These are phyloP conservation scores for Synanthedon myopaeformis DNA, from an alignment of 2,888 invertebrate genomes.

Conservation along the genomic window DNA sequence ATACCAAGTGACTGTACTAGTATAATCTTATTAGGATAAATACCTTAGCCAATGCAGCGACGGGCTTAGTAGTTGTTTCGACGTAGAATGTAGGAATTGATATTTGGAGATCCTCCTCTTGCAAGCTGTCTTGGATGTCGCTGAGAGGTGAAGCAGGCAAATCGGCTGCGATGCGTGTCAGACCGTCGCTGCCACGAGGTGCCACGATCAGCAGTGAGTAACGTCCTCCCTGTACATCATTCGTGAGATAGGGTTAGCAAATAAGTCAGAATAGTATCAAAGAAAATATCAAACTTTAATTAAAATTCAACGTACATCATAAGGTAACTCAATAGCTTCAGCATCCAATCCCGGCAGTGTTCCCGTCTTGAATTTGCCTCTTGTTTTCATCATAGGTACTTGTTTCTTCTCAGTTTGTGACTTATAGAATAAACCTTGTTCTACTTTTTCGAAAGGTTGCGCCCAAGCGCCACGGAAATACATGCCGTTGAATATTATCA, in stretches of 20 bases:
- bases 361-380: constrained; percentile 72
- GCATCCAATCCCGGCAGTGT: constrained; percentile 74
- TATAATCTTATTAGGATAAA: too few species aligned
- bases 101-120: constrained; percentile 57
- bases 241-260: not conserved
- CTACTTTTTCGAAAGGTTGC: constrained; percentile 70
- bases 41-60: constrained; percentile 70
- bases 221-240: constrained; percentile 60
- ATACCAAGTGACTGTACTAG: too few species aligned
- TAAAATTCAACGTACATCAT: constrained; percentile 68
- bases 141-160: constrained; percentile 56
- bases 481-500: constrained; percentile 81
- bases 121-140: constrained; percentile 52
- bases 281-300: too few species aligned
- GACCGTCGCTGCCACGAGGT: constrained; percentile 70
- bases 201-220: constrained; percentile 70
- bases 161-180: constrained; percentile 66
- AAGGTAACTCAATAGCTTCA: constrained; percentile 79
- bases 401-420: constrained; percentile 71
- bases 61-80: constrained; percentile 74
- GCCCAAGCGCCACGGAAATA: constrained; percentile 86
- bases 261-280: constrained; percentile 1
- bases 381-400: constrained; percentile 76
- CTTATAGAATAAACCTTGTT: constrained; percentile 73
- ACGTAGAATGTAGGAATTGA: constrained; percentile 72